These are phyloP conservation scores for Teleopsis dalmanni DNA, from an alignment of 1,140 invertebrate genomes.

Conservation along the genomic window DNA sequence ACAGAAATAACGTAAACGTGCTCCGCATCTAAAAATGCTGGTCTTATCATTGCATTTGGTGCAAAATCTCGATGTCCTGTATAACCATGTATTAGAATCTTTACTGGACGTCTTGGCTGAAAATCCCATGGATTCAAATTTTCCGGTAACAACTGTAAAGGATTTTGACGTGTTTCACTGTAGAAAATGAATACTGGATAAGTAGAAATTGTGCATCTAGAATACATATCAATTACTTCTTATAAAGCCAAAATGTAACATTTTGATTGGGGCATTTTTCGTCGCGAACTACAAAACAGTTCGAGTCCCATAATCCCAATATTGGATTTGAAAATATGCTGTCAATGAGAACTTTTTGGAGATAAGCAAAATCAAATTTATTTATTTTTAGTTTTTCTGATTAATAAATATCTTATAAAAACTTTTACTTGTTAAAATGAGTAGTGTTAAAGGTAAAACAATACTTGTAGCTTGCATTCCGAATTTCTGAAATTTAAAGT, in stretches of 20 bases:
- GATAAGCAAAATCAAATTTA: too few species aligned
- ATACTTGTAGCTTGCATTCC: too few species aligned
- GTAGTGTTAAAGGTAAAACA: too few species aligned
- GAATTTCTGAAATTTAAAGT: too few species aligned
- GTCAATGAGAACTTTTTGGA: too few species aligned
- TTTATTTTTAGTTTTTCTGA: too few species aligned
- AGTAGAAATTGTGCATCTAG: neutral
- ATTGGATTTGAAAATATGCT: constrained; percentile 27
- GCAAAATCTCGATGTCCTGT: constrained; percentile 53
- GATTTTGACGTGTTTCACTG: constrained; percentile 43
- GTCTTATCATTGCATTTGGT: constrained; percentile 52
- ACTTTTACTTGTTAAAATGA: too few species aligned
- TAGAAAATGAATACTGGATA: neutral
- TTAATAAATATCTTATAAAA: too few species aligned
- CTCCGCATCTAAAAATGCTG: constrained; percentile 47
- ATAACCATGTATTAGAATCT: constrained; percentile 60
- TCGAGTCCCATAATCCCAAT: constrained; percentile 24
- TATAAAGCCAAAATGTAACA: constrained; percentile 54
- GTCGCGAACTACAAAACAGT: constrained; percentile 27
- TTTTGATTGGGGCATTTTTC: constrained; percentile 50
- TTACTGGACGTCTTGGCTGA: constrained; percentile 46
- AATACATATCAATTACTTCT: constrained; percentile 7
- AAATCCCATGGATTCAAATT: constrained; percentile 48
- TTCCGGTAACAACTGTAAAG: constrained; percentile 41
- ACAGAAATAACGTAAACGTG: constrained; percentile 55